A percentile compares a stretch with the other conserved stretches of the same genome.
phyloP scores from a whole-genome alignment of 2,113 vertebrate species.

The Aspidoscelis tigris region DNA sequence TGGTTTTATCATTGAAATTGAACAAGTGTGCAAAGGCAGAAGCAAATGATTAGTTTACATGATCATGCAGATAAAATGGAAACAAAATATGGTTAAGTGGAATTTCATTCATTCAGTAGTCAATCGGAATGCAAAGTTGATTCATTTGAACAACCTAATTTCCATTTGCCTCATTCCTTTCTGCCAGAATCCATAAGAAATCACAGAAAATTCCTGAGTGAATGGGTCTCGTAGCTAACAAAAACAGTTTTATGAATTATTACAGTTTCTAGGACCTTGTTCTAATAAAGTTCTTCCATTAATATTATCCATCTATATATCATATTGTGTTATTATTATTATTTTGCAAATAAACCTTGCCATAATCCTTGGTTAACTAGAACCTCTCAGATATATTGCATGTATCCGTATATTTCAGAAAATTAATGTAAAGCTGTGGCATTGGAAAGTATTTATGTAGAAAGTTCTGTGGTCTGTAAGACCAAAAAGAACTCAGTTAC shows the following conservation, averaged over 20 bases:
- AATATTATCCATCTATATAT: not conserved
- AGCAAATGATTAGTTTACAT: too few relatives aligned
- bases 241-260: not conserved
- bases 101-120: too few relatives aligned
- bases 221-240: not conserved
- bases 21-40: too few relatives aligned
- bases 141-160: too few relatives aligned
- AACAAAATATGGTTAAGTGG: too few relatives aligned
- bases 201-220: not conserved
- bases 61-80: too few relatives aligned
- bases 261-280: not conserved
- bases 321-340: not conserved
- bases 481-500: constrained; percentile 60
- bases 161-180: too few relatives aligned
- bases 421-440: constrained; percentile 7
- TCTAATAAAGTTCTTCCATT: not conserved
- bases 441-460: constrained; percentile 45
- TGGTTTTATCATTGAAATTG: too few relatives aligned
- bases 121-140: too few relatives aligned
- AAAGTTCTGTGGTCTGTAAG: constrained; percentile 59
- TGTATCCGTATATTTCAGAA: not conserved
- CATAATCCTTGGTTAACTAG: constrained; percentile 25
- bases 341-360: not conserved
- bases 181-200: too few relatives aligned
- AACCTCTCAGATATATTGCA: not conserved